Conservation (phyloP, 1,140 invertebrate species). For the Wasmannia auropunctata region DNA sequence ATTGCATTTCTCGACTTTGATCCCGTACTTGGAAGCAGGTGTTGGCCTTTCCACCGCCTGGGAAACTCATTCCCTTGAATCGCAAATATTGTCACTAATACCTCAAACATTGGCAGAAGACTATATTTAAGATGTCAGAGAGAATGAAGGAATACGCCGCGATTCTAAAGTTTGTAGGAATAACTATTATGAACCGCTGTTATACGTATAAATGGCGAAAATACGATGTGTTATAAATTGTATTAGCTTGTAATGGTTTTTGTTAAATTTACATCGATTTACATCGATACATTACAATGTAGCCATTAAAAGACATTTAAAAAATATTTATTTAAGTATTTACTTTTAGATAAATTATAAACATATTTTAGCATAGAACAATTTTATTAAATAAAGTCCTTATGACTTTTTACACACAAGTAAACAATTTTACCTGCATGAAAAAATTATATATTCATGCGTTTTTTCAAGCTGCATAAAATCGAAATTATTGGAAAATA, state of each 20-base stretch:
- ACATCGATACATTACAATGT: background rate
- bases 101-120: background rate
- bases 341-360: background rate
- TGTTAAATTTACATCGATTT: too few species aligned
- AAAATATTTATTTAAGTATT: background rate
- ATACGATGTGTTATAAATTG: background rate
- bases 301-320: background rate
- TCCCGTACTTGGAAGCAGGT: background rate
- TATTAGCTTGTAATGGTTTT: background rate
- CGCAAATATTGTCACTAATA: background rate
- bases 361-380: background rate
- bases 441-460: background rate
- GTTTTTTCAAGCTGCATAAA: background rate
- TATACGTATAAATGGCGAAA: background rate
- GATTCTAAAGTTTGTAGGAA: background rate
- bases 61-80: background rate
- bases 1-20: slow-evolving; percentile 30
- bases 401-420: background rate
- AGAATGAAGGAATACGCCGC: background rate
- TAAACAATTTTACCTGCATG: background rate
- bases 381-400: background rate
- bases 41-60: background rate
- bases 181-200: background rate
- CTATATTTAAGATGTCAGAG: background rate
- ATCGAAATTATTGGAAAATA: background rate